Base-by-base conservation (phyloP, 2,113 vertebrate genomes). In the Odobenus rosmarus region DNA sequence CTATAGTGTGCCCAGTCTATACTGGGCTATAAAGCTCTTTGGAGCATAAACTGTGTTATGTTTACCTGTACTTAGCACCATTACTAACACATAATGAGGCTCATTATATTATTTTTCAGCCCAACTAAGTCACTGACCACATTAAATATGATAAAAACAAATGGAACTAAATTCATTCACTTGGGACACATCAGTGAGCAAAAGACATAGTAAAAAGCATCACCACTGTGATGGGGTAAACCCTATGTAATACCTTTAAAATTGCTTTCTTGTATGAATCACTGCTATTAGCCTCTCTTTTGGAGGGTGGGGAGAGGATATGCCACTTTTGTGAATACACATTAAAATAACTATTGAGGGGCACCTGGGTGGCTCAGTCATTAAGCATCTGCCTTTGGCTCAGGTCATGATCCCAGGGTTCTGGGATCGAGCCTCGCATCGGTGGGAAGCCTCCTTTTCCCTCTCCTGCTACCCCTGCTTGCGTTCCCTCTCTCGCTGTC, bases 31-130 rank as follows among this genome's bases (percentile, higher is more conserved):
- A 74, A 86, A 93, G 64, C 42, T 87, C 36, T 90, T 67, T 46
- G 81, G 95, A 74, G n/a, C 24, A 90, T 72, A 90, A 90, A 67
- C 21, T 87, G 15, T 64, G 19, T 81, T 88, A 85, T 74, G 62
- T 36, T 97, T 85, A 33, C 67, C 14, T 42, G 21, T 69, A 76
- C 57, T 89, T 69, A 86, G 15, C 21, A 81, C 13, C 28, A 5
- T 88, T 51, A 92, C 83, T 88, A 39, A 95, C 21, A 93, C 3
- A 64, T 31, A 88, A 82, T 1, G 13, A 93, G 51, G 76, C 15
- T 97, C 33, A 81, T 53, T 85, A 88, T 53, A 42, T 96, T 90
- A 90, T 64, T 82, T 90, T 93, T 95, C 67, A 87, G 49, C 39
- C 67, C 5, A 95, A 76, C 13, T 86, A 77, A 95, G 42, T 92